These are phyloP conservation scores for Thalassophryne amazonica DNA, from an alignment of 2,797 vertebrate species.

Conservation along the genomic window DNA sequence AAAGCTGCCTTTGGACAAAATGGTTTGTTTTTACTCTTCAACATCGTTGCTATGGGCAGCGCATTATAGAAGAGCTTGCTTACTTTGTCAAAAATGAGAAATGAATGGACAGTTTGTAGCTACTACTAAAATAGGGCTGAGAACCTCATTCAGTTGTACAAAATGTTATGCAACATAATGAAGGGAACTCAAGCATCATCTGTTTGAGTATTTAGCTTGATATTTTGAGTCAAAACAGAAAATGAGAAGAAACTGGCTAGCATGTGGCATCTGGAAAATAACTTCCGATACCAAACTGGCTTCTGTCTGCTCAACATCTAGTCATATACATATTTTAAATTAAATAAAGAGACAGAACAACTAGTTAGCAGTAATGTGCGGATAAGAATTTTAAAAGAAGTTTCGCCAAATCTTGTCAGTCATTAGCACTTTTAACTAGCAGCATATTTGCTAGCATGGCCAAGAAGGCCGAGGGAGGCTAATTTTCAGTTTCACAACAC, in stretches of 20 bases:
- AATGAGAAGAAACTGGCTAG: conserved; percentile 25
- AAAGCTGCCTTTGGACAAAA: too few relatives aligned
- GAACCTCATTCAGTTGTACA: conserved; percentile 26
- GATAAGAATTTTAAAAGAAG: neutral
- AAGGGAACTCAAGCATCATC: conserved; percentile 19
- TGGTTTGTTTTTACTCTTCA: too few relatives aligned
- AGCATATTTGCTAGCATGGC: conserved; percentile 62
- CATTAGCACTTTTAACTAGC: conserved; percentile 50
- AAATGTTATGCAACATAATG: conserved; percentile 54
- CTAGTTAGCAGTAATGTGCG: neutral
- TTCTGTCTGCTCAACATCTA: conserved; percentile 11
- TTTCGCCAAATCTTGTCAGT: conserved; percentile 21
- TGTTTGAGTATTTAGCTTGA: too few relatives aligned
- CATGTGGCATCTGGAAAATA: conserved; percentile 47
- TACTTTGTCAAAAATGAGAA: too few relatives aligned
- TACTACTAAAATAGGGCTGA: too few relatives aligned
- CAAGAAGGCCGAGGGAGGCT: conserved; percentile 60
- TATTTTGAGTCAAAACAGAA: too few relatives aligned
- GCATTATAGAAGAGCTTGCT: too few relatives aligned
- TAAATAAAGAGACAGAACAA: neutral
- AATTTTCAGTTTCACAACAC: conserved; percentile 29
- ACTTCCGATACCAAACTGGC: conserved; percentile 27
- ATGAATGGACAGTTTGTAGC: conserved; percentile 5
- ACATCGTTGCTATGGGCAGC: too few relatives aligned
- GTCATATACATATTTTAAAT: neutral